Percentiles rank a stretch among this genome's conserved stretches.
phyloP scores from a whole-genome alignment of 2,113 vertebrate species.

The Speoplatyrhinus poulsoni region DNA sequence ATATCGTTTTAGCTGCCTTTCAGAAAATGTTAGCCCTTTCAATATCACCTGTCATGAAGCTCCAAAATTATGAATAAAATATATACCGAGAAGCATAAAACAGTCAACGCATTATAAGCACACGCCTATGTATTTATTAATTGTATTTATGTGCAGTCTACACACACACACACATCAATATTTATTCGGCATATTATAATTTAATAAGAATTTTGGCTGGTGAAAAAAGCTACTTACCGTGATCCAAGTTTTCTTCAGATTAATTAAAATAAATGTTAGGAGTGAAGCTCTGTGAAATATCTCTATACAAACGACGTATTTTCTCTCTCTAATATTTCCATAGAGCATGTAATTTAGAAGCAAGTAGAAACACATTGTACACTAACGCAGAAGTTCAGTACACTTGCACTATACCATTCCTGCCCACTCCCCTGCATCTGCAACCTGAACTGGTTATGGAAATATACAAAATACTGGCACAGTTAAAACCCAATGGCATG shows the following conservation, averaged over 20 bases:
- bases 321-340: conserved; percentile 32
- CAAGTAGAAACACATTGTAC: conserved; percentile 54
- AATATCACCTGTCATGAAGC: conserved; percentile 14
- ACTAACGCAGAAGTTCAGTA: conserved; percentile 74
- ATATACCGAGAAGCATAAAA: neutral
- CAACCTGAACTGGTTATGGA: conserved; percentile 80
- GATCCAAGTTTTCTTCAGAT: conserved; percentile 67
- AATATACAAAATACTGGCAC: conserved; percentile 39
- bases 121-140: neutral
- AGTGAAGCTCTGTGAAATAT: neutral
- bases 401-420: conserved; percentile 72
- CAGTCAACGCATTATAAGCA: neutral
- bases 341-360: conserved; percentile 59
- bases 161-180: conserved; percentile 6
- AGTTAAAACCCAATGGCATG: conserved; percentile 16
- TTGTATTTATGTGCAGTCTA: neutral
- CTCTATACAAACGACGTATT: conserved; percentile 1
- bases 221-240: conserved; percentile 71
- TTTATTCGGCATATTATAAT: conserved; percentile 33
- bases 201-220: conserved; percentile 32
- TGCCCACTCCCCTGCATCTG: conserved; percentile 75
- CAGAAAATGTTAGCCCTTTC: neutral
- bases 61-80: conserved; percentile 4
- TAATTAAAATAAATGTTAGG: conserved; percentile 18
- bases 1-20: neutral